phyloP scores from a whole-genome alignment of 1,140 invertebrate species.

The Pectinophora gossypiella region DNA sequence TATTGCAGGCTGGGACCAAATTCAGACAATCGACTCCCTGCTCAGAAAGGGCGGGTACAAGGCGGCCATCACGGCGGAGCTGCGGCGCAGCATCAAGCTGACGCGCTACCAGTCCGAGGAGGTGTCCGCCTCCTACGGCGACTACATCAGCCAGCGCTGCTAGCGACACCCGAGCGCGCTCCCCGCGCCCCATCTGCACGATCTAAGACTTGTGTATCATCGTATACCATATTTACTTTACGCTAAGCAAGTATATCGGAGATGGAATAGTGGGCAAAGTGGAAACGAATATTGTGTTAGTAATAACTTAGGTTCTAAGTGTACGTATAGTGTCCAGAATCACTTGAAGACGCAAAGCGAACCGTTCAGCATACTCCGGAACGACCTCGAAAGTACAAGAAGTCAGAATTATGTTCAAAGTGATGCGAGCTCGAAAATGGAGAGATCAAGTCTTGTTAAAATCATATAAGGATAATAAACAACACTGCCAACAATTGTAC shows the following conservation, averaged over 20 bases:
- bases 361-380: conserved; percentile 12
- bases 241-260: conserved; percentile 7
- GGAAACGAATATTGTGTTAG: conserved; percentile 37
- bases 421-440: conserved; percentile 26
- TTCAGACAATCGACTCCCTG: conserved; percentile 98
- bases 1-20: conserved; percentile 93
- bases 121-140: conserved; percentile 69
- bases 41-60: conserved; percentile 98
- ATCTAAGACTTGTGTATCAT: conserved; percentile 16
- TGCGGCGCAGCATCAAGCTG: conserved; percentile 92
- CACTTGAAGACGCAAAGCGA: conserved; percentile 5
- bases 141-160: conserved; percentile 67
- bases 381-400: conserved; percentile 24
- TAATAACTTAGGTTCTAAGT: conserved; percentile 55
- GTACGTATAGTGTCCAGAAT: conserved; percentile 38
- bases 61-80: conserved; percentile 90
- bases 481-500: conserved; percentile 54
- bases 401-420: conserved; percentile 61
- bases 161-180: conserved; percentile 43
- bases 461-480: conserved; percentile 37
- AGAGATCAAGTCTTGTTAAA: conserved; percentile 34
- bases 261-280: conserved; percentile 25
- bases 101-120: conserved; percentile 91
- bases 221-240: conserved; percentile 13
- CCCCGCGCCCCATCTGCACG: conserved; percentile 13